Conservation (phyloP, 2,797 vertebrate species). For the Bovichtus variegatus region DNA sequence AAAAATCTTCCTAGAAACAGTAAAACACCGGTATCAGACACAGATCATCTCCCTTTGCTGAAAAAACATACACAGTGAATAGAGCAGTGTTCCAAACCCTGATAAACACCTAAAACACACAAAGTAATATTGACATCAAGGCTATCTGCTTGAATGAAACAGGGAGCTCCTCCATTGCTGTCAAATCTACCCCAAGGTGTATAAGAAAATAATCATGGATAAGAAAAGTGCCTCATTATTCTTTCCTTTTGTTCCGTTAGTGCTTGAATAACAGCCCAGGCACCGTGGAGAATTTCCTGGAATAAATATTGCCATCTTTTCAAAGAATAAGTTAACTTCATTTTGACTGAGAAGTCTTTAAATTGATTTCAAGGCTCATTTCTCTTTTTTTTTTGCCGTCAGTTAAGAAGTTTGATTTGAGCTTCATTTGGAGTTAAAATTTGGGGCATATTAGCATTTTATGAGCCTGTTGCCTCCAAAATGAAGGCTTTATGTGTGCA, state of each 20-base stretch:
- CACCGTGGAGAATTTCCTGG: constrained; percentile 36
- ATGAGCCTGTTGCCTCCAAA: constrained; percentile 56
- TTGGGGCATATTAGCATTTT: constrained; percentile 46
- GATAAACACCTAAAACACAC: constrained; percentile 23
- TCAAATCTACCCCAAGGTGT: constrained; percentile 48
- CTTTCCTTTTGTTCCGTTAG: constrained; percentile 46
- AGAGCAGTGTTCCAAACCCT: not conserved
- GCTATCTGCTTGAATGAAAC: constrained; percentile 48
- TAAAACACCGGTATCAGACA: not conserved
- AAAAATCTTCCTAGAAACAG: not conserved
- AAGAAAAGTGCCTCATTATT: constrained; percentile 47
- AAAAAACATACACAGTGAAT: constrained; percentile 36
- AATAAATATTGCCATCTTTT: constrained; percentile 51
- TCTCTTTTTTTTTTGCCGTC: constrained; percentile 38
- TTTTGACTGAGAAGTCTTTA: constrained; percentile 55
- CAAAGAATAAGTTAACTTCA: constrained; percentile 47
- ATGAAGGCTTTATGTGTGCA: constrained; percentile 36
- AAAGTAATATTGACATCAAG: constrained; percentile 29
- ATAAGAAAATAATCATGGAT: constrained; percentile 61
- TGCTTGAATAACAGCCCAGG: constrained; percentile 43
- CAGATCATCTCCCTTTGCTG: constrained; percentile 19
- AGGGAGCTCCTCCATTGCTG: constrained; percentile 28
- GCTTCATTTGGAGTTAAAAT: constrained; percentile 37
- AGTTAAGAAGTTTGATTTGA: constrained; percentile 50
- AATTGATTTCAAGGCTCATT: constrained; percentile 40